Evolutionary conservation across 2,888 invertebrate genomes (phyloP).

Genomic region (Tachystola acroxantha): DNA sequence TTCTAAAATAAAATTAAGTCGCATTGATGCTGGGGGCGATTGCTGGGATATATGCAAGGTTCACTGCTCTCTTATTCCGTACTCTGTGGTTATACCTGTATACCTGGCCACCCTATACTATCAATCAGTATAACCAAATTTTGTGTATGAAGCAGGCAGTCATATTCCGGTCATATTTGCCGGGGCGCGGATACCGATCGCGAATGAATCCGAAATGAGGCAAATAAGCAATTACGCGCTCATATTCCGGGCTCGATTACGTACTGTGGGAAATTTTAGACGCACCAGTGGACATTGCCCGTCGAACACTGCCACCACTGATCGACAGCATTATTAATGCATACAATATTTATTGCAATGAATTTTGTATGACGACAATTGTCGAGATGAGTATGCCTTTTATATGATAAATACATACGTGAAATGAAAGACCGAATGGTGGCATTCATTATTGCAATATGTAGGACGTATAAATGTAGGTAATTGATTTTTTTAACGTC

Average conservation of each 20-base stretch:
- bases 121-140: not conserved
- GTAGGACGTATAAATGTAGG: no score
- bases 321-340: conserved; percentile 3
- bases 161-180: conserved; percentile 27
- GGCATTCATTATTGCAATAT: no score
- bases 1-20: no score
- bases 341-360: conserved; percentile 3
- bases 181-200: conserved; percentile 37
- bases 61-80: no score
- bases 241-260: conserved; percentile 62
- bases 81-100: no score
- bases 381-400: no score
- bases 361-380: not conserved
- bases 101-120: no score
- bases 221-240: conserved; percentile 71
- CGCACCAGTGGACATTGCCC: conserved; percentile 32
- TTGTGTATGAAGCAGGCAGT: not conserved
- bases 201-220: conserved; percentile 66
- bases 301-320: not conserved
- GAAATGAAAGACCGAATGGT: no score
- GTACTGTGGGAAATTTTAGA: conserved; percentile 54
- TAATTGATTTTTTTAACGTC: no score
- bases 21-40: no score
- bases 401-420: no score
- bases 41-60: no score